phyloP scores from a whole-genome alignment of 2,113 vertebrate genomes.

The Eonycteris spelaea region DNA sequence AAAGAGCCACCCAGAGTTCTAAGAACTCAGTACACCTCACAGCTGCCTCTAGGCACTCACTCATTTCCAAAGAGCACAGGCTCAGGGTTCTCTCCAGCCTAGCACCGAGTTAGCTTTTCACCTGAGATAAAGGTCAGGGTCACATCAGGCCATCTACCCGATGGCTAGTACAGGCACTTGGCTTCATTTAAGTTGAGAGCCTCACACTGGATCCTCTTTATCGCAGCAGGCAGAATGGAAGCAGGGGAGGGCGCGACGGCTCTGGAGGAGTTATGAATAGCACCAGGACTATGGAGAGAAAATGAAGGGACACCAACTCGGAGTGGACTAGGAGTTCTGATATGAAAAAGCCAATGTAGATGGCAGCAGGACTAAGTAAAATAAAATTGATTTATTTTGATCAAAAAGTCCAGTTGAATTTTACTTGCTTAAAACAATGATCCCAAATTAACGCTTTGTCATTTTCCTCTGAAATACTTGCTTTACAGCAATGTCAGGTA shows the following conservation, averaged over 20 bases:
- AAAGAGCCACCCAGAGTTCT: neutral
- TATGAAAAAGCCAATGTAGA: accelerated
- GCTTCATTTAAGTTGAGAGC: neutral
- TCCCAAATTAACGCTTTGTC: neutral
- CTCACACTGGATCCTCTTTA: neutral
- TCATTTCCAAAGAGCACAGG: neutral
- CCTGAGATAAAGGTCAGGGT: neutral
- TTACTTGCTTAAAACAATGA: neutral
- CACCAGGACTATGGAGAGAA: neutral
- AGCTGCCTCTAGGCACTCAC: neutral
- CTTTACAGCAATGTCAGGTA: accelerated
- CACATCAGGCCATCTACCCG: neutral
- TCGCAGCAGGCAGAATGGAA: neutral
- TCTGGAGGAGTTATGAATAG: neutral
- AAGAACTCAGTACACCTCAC: neutral
- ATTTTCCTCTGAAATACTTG: neutral
- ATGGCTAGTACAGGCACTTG: too few species aligned
- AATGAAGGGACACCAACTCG: neutral
- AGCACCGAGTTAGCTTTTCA: accelerated
- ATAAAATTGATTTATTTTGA: neutral
- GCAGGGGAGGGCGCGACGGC: neutral
- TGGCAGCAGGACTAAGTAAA: accelerated
- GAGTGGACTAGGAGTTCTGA: neutral
- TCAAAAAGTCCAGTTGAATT: neutral
- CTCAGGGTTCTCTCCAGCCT: neutral